Conservation (phyloP, 2,888 invertebrate genomes). For the Eupithecia vulgata region DNA sequence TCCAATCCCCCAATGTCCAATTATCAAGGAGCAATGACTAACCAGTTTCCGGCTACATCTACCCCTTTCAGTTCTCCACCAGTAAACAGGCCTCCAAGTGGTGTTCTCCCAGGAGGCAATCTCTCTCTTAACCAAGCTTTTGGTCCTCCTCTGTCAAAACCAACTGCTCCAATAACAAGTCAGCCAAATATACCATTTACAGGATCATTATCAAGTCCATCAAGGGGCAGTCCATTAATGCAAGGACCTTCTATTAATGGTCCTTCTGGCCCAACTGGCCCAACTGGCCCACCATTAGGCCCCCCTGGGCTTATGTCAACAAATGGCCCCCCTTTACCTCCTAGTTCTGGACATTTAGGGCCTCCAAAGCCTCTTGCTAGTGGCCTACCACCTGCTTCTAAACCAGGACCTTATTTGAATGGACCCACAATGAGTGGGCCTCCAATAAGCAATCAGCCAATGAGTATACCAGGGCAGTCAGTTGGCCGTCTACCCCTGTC, state of each 20-base stretch:
- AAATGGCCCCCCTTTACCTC: conserved; percentile 55
- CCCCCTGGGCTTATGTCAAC: conserved; percentile 49
- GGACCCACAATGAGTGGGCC: conserved; percentile 34
- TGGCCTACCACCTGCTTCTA: conserved; percentile 39
- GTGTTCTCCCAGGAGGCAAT: conserved; percentile 22
- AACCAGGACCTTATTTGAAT: conserved; percentile 31
- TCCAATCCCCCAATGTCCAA: conserved; percentile 51
- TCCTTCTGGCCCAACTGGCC: conserved; percentile 37
- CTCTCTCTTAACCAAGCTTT: conserved; percentile 34
- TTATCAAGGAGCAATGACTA: conserved; percentile 41
- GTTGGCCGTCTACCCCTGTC: conserved; percentile 12
- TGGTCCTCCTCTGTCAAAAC: conserved; percentile 38
- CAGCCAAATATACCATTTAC: conserved; percentile 62
- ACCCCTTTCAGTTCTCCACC: conserved; percentile 51
- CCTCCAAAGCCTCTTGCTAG: conserved; percentile 42
- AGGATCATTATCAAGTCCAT: conserved; percentile 53
- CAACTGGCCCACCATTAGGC: conserved; percentile 31
- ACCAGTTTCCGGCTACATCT: conserved; percentile 52
- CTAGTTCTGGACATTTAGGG: conserved; percentile 43
- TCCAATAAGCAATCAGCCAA: conserved; percentile 19
- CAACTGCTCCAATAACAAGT: conserved; percentile 48
- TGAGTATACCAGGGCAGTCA: conserved; percentile 8
- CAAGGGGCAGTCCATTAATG: conserved; percentile 64
- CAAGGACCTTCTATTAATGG: conserved; percentile 53
- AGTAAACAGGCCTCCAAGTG: conserved; percentile 27